Evolutionary conservation across 2,888 invertebrate genomes (phyloP), one percentile per base, ranked within the genome.

Genomic region (Erebia aethiops): DNA sequence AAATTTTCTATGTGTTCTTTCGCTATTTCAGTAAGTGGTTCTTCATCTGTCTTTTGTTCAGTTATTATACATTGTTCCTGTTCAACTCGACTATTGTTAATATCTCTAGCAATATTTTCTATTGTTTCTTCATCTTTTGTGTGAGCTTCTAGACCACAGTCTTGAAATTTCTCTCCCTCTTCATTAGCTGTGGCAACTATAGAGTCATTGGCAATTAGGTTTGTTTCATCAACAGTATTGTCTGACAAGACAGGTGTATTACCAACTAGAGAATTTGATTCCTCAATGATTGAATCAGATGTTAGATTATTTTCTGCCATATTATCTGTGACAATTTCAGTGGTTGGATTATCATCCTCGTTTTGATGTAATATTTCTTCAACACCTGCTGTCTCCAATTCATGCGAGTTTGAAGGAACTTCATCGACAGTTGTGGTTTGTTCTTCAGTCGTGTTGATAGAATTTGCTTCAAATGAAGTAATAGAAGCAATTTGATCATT

Each of bases 1-100:
- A 89, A 77, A 72, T 76, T 84, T 79, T 86, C 81, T 18, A 87
- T 84, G 74, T 86, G 82, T 69, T 83, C 82, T 58, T 82, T 81
- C 58, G 83, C 74, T 73, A 76, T 76, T 74, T 80, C 76, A 51
- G 76, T 71, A 57, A 75, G 14, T n/a, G 62, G 65, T 41, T 26
- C 67, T 56, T 67, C 68, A 9, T 70, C 49, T 54, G 51, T 46
- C 60, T 16, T 61, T 61, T 71, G 26, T 7, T 41, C 51, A 67
- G 13, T 56, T 67, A 65, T 52, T 51, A 43, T 70, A 67, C 13
- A 43, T 16, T 56, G 67, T 69, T 56, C 52, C 1, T 60, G 54
- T 57, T 26, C 54, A 58, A 70, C 63, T 57, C 72, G 72, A 70
- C 71, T 72, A 51, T 74, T 62, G 41, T 60, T 72, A 49, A 71